Percentiles rank a stretch among this genome's conserved stretches.
These are phyloP conservation scores for Euura lappo DNA, from an alignment of 1,140 invertebrate species.

Conservation along the genomic window DNA sequence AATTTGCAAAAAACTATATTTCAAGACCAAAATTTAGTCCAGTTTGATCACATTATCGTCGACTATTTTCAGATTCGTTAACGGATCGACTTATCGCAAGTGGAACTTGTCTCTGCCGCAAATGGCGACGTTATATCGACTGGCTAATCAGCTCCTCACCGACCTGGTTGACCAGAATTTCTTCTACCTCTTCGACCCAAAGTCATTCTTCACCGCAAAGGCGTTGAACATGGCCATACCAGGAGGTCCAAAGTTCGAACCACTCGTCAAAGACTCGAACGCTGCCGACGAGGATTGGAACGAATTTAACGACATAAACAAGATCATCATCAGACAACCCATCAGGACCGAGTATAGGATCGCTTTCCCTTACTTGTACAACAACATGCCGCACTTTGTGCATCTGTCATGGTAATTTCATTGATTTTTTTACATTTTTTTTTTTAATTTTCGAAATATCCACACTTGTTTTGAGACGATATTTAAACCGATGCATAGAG, in stretches of 20 bases:
- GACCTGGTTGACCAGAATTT: slow-evolving; percentile 99
- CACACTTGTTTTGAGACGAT: slow-evolving; percentile 57
- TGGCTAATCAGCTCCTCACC: slow-evolving; percentile 98
- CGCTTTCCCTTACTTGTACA: slow-evolving; percentile 99
- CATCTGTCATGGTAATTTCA: slow-evolving; percentile 88
- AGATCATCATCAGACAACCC: slow-evolving; percentile 98
- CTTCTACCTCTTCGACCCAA: slow-evolving; percentile 98
- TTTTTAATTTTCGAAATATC: slow-evolving; percentile 25
- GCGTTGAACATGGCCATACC: slow-evolving; percentile 99
- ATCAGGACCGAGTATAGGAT: slow-evolving; percentile 99
- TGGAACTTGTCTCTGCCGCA: slow-evolving; percentile 97
- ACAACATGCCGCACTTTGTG: slow-evolving; percentile 97
- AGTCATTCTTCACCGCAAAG: slow-evolving; percentile 99
- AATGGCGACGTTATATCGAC: slow-evolving; percentile 95
- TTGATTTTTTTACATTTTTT: slow-evolving; percentile 24
- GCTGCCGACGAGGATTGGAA: slow-evolving; percentile 99
- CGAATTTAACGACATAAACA: slow-evolving; percentile 99
- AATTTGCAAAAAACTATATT: neutral
- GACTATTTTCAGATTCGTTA: slow-evolving; percentile 78
- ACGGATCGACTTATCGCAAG: slow-evolving; percentile 94
- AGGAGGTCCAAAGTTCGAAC: slow-evolving; percentile 99
- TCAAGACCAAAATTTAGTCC: neutral
- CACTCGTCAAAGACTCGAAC: slow-evolving; percentile 97
- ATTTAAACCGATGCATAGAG: slow-evolving; percentile 21
- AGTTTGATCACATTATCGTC: neutral